phyloP scores from a whole-genome alignment of 37 sponge, comb jelly and placozoan genomes.

The Ephydatia muelleri region DNA sequence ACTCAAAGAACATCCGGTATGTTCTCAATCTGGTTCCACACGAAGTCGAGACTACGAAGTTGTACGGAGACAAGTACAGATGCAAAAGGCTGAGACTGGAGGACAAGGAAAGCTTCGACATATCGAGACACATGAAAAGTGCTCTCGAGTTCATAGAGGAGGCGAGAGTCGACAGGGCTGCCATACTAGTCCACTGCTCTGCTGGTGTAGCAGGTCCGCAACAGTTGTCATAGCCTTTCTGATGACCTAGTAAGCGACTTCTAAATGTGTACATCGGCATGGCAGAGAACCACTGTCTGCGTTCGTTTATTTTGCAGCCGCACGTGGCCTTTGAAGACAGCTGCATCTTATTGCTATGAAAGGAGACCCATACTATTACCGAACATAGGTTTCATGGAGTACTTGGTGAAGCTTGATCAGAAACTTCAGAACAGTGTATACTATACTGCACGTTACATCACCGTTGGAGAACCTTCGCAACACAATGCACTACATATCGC shows the following conservation, averaged over 20 bases:
- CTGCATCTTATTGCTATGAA: slow-evolving; percentile 26
- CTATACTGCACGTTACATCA: too few relatives aligned
- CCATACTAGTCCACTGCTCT: slow-evolving; percentile 62
- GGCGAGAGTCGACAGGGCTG: slow-evolving; percentile 3
- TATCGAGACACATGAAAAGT: slow-evolving; percentile 38
- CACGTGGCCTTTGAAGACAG: slow-evolving; percentile 42
- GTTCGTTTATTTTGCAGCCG: slow-evolving; percentile 5
- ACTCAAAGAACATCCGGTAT: slow-evolving; percentile 31
- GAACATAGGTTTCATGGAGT: slow-evolving; percentile 57
- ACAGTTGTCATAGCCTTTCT: slow-evolving; percentile 54
- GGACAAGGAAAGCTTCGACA: slow-evolving; percentile 41
- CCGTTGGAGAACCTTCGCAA: too few relatives aligned
- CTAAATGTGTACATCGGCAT: neutral
- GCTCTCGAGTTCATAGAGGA: slow-evolving; percentile 47
- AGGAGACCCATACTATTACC: slow-evolving; percentile 47
- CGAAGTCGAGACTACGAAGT: slow-evolving; percentile 6
- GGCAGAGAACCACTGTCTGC: too few relatives aligned
- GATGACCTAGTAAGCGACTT: slow-evolving; percentile 25
- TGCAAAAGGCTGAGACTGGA: slow-evolving; percentile 23
- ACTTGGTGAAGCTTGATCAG: slow-evolving; percentile 41
- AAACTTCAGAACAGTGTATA: too few relatives aligned
- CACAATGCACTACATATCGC: too few relatives aligned
- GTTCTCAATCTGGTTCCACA: slow-evolving; percentile 48
- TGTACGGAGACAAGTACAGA: slow-evolving; percentile 45
- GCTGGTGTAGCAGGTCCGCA: slow-evolving; percentile 71